Base-by-base conservation (phyloP, 2,797 vertebrate genomes). In the Loris lydekkerianus region DNA sequence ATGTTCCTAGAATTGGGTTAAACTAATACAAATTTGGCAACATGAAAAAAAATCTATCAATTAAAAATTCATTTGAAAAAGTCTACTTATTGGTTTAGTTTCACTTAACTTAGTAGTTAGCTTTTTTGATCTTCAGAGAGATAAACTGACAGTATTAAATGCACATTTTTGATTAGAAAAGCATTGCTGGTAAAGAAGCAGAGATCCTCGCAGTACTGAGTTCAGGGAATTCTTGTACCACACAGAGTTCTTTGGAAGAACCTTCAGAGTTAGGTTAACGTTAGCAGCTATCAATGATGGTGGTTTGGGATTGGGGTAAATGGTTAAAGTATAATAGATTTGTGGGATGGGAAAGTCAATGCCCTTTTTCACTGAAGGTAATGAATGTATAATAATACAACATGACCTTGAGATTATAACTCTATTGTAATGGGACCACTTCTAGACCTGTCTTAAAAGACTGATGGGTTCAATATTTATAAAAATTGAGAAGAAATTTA, bases 81-180 rank as follows among this genome's bases (percentile, higher is more conserved):
- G 5, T 72, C 4, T 70, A 1, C 53, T 61, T 77, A 25, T 7
- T 78, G 25, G 15, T 85, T 86, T 89, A 1, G 91, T 27, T 89
- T 89, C 17, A 31, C 65, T 89, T 82, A 88, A 37, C 65, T 89
- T 82, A 88, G 8, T 53, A 69, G 29, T 89, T 53, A 73, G 27
- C 46, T 31, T 84, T 80, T 80, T 93, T 96, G 21, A 78, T 80
- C 65, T 80, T 92, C 34, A 88, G 58, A 86, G 70, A 67, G 21
- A 69, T 10, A 63, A 60, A 37, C 21, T 76, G 53, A 49, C 17
- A 23, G 56, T 73, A 17, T 83, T 40, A 75, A 58, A 56, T 27
- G 8, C 40, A 53, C 6, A 25, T 3, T 83, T 92, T 92, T 78
- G 34, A 61, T 94, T 91, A 88, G 90, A 93, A 70, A 21, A 84